These are phyloP conservation scores for Chironomus riparius DNA, from an alignment of 2,888 invertebrate species.

Conservation along the genomic window DNA sequence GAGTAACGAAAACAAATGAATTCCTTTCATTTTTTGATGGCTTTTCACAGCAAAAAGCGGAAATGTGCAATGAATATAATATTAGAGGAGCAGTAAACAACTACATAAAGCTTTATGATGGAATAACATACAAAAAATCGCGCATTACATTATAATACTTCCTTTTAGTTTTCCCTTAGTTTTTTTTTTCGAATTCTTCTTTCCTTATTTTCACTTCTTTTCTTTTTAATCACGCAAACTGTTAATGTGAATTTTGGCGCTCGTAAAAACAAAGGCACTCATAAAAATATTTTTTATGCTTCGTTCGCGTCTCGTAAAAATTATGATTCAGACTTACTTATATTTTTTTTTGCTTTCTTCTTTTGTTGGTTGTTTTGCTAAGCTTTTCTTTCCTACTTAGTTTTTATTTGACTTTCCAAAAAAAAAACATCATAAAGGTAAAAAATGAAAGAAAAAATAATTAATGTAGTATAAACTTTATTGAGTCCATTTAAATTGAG, in stretches of 20 bases:
- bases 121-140: constrained; percentile 24
- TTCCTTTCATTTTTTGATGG: not conserved
- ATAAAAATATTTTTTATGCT: constrained; percentile 20
- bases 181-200: not conserved
- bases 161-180: constrained; percentile 12
- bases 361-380: not conserved
- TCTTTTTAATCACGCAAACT: constrained; percentile 23
- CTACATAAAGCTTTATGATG: constrained; percentile 25
- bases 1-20: not conserved
- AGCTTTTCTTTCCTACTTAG: no score
- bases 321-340: not conserved
- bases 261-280: constrained; percentile 14
- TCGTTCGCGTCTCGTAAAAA: not conserved
- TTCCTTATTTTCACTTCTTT: not conserved
- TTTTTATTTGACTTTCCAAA: no score
- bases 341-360: not conserved
- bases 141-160: constrained; percentile 24
- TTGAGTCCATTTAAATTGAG: not conserved
- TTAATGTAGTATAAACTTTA: not conserved
- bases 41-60: constrained; percentile 9
- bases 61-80: constrained; percentile 26
- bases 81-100: constrained; percentile 16
- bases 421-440: no score
- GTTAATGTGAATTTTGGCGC: constrained; percentile 25
- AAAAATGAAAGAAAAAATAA: not conserved